Evolutionary conservation across 2,888 invertebrate species (phyloP), one percentile per base, ranked within the genome.

Genomic region (Diarsia dahlii): DNA sequence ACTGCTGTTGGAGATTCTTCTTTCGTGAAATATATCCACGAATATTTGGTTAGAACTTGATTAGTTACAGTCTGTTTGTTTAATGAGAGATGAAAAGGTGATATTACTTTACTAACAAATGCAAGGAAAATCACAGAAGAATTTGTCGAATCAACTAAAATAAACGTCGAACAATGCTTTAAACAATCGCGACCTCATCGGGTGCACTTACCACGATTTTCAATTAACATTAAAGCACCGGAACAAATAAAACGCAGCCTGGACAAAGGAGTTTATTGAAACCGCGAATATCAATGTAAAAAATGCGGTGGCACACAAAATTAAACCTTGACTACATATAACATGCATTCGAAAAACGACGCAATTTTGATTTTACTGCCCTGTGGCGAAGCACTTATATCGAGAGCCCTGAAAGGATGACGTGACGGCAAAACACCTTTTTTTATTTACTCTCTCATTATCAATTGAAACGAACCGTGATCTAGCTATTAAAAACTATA

Each of bases 191-290:
- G 85, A 89, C 91, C 91, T 89, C 89, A 88, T 90, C 88, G 88
- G 84, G 84, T 88, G 89, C 89, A 91, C 82, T 92, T 91, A 91
- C 92, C 92, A 82, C 91, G 90, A 88, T 88, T 92, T 93, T 90
- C 92, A 93, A 93, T 94, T 93, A 94, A 91, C 93, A 90, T 91
- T 91, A 91, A 91, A 88, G 88, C 86, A 90, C 91, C 92, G 92
- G 92, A 94, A 94, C 93, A 94, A 94, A 93, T 92, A 93, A 93
- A 92, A 91, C 86, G 84, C 88, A 89, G 83, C 71, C 89, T 76
- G 89, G 90, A 94, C 92, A 93, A 94, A 92, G 90, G 89, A 91
- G 85, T 91, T 91, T 90, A 90, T 92, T 89, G 90, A 88, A 91
- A 92, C 90, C 90, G 89, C 90, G 89, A 91, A 91, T 91, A 90